phyloP scores from a whole-genome alignment of 2,113 vertebrate genomes.

The Pollimyrus isidori region DNA sequence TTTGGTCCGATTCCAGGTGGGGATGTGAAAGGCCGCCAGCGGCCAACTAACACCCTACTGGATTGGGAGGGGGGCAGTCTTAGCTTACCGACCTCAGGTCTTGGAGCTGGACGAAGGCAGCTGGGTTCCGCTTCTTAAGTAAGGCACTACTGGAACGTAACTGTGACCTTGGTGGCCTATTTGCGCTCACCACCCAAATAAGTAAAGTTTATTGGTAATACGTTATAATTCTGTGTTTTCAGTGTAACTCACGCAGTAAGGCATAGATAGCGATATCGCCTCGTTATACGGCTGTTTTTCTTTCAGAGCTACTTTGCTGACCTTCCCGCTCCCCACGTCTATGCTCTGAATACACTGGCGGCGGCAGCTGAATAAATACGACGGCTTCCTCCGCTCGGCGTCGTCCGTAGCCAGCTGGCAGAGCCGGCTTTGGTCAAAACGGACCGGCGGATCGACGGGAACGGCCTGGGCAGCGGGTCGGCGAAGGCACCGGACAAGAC shows the following conservation, averaged over 20 bases:
- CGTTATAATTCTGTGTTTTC: neutral
- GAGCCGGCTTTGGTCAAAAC: neutral
- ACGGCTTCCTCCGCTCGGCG: neutral
- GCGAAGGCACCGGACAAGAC: neutral
- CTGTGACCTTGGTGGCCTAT: neutral
- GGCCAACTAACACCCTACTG: conserved; percentile 47
- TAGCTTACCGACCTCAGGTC: neutral
- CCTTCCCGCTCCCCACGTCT: neutral
- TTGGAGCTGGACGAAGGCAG: neutral
- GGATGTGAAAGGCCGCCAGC: conserved; percentile 76
- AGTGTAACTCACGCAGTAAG: no score
- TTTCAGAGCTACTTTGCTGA: neutral
- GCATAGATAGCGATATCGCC: neutral
- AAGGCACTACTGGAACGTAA: conserved; percentile 22
- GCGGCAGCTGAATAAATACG: neutral
- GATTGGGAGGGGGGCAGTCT: neutral
- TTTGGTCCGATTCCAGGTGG: conserved; percentile 33
- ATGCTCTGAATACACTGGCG: neutral
- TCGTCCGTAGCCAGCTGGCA: neutral
- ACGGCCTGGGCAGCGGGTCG: neutral
- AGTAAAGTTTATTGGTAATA: conserved; percentile 12
- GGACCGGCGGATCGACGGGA: conserved; percentile 3
- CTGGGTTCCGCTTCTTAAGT: neutral
- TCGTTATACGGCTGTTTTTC: neutral
- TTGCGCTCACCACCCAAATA: neutral